Conservation (phyloP, 2,888 invertebrate species). For the Mesodorylaimus sp. region DNA sequence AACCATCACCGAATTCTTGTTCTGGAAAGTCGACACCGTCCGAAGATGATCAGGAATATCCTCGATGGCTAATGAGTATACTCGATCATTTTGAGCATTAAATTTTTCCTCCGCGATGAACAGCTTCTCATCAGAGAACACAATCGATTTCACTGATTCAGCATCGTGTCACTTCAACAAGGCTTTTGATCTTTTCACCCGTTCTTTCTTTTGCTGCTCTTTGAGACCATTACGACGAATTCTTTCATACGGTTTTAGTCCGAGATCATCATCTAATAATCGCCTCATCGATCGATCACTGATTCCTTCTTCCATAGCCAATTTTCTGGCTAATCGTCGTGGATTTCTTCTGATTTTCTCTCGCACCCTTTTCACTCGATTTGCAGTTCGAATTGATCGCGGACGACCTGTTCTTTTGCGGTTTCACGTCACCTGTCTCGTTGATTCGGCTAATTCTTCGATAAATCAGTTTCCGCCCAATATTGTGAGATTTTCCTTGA, state of each 20-base stretch:
- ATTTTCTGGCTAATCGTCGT: background rate
- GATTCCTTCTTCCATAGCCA: background rate
- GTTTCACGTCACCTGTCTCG: background rate
- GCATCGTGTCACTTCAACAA: background rate
- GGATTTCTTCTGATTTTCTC: background rate
- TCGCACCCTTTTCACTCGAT: background rate
- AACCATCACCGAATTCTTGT: conserved; percentile 1
- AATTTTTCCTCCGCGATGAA: background rate
- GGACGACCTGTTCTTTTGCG: background rate
- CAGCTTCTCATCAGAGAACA: background rate
- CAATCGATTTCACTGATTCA: background rate
- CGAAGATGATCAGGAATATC: background rate
- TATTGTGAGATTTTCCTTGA: no score
- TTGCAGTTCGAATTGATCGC: background rate
- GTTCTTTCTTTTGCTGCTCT: background rate
- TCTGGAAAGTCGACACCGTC: background rate
- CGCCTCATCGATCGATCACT: background rate
- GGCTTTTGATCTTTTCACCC: background rate
- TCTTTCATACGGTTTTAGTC: background rate
- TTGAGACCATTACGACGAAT: background rate
- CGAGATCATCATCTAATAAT: background rate
- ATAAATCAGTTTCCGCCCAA: no score
- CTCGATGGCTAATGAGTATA: background rate
- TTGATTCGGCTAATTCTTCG: background rate
- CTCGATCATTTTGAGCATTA: background rate